These are phyloP conservation scores for Corythoichthys intestinalis DNA, from an alignment of 2,113 vertebrate species.

Conservation along the genomic window DNA sequence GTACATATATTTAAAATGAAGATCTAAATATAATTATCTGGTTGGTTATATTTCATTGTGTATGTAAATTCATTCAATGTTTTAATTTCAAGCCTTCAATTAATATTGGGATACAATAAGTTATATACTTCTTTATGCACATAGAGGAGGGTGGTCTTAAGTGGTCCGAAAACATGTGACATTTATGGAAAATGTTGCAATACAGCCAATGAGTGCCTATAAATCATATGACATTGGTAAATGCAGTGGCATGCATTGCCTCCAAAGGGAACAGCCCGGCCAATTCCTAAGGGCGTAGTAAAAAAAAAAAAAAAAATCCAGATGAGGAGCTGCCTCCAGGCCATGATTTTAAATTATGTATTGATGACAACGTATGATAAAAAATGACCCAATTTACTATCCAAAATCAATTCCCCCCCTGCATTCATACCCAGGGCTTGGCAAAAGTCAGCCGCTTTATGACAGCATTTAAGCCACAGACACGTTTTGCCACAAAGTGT, in stretches of 20 bases:
- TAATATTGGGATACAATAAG: not conserved
- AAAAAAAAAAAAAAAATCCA: constrained; percentile 19
- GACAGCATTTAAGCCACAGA: constrained; percentile 47
- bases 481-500: constrained; percentile 47
- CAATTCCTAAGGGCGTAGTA: constrained; percentile 34
- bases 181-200: constrained; percentile 25
- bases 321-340: constrained; percentile 34
- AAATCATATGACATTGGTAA: constrained; percentile 37
- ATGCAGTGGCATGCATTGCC: constrained; percentile 46
- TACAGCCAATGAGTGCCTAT: constrained; percentile 31
- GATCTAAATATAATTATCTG: too few species aligned
- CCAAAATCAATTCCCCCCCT: constrained; percentile 59
- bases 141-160: not conserved
- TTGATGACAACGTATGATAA: constrained; percentile 59
- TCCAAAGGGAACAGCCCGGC: constrained; percentile 38
- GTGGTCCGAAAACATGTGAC: not conserved
- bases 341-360: constrained; percentile 58
- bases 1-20: too few species aligned
- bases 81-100: not conserved
- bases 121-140: not conserved
- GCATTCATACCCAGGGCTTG: constrained; percentile 25
- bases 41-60: too few species aligned
- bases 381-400: constrained; percentile 60
- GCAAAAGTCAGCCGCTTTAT: constrained; percentile 45
- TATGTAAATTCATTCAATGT: too few species aligned